Evolutionary conservation across 1,140 invertebrate genomes (phyloP).

Genomic region (Cylas formicarius): DNA sequence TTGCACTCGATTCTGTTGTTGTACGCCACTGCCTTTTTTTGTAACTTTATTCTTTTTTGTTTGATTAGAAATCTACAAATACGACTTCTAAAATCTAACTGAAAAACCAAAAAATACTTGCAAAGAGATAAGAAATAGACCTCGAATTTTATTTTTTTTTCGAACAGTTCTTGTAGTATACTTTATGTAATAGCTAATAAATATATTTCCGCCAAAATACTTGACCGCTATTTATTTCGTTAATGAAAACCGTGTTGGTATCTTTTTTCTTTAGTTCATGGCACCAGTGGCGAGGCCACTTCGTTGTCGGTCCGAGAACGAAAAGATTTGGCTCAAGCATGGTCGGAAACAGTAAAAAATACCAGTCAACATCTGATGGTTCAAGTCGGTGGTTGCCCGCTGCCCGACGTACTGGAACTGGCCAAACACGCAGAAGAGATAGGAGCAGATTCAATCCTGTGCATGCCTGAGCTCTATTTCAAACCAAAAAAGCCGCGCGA

Average conservation of each 20-base stretch:
- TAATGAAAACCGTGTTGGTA: background rate
- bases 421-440: slow-evolving; percentile 63
- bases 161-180: background rate
- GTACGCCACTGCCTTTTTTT: too few relatives aligned
- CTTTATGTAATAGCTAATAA: background rate
- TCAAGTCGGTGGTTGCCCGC: slow-evolving; percentile 66
- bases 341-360: slow-evolving; percentile 52
- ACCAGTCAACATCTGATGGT: slow-evolving; percentile 62
- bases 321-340: slow-evolving; percentile 60
- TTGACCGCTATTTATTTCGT: slow-evolving; percentile 18
- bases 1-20: too few relatives aligned
- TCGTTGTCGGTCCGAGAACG: slow-evolving; percentile 62
- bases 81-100: too few relatives aligned
- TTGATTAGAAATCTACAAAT: too few relatives aligned
- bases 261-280: slow-evolving; percentile 55
- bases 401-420: slow-evolving; percentile 64
- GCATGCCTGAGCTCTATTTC: slow-evolving; percentile 70
- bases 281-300: slow-evolving; percentile 73
- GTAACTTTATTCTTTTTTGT: too few relatives aligned
- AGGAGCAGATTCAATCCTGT: slow-evolving; percentile 64
- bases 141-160: too few relatives aligned
- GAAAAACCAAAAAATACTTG: too few relatives aligned
- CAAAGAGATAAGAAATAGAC: too few relatives aligned
- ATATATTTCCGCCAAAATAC: slow-evolving; percentile 1
- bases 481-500: slow-evolving; percentile 57